Evolutionary conservation across 2,797 vertebrate genomes (phyloP), one percentile per base, ranked within the genome.

Genomic region (Heliangelus exortis): DNA sequence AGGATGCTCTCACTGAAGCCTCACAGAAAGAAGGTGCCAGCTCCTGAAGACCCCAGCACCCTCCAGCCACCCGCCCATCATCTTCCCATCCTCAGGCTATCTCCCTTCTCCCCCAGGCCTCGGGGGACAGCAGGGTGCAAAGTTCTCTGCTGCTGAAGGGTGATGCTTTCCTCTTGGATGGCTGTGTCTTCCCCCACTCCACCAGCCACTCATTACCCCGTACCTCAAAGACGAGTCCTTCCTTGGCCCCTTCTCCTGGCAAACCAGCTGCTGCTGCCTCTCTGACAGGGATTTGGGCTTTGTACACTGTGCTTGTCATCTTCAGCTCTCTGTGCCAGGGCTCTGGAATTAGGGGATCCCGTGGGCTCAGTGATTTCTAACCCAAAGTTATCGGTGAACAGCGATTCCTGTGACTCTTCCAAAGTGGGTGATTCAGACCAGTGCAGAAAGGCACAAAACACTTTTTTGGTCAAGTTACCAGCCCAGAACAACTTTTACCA

Each of bases 391-490:
- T 20, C 54, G n/a, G 20, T 11, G 33, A 33, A 31, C 22, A 36
- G 55, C 4, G 8, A 17, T 53, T 77, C 45, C 53, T 2, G 1
- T 13, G 31, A 69, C 19, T 69, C 25, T 71, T 85, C 53, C 21
- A 1, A 25, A 69, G 20, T 1, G 3, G 7, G 14, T 78, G 26
- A 66, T 89, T 89, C 48, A 73, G 58, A 39, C 28, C 34, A 61
- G 78, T 10, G 68, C 84, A 81, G 86, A 85, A 96, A 96, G 92
- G 94, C 94, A 96, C 84, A 48, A 29, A 69, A 57, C 67, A 48
- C 22, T 55, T 72, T 72, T 71, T 84, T 51, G 65, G 61, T 87
- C 20, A n/a, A 72, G 75, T 48, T 41, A 45, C 62, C 76, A 41
- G 41, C 51, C 74, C 48, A 4, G 6, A 7, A 7, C 1, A 1